phyloP scores from a whole-genome alignment of 2,113 vertebrate genomes.

The Poicephalus gulielmi region DNA sequence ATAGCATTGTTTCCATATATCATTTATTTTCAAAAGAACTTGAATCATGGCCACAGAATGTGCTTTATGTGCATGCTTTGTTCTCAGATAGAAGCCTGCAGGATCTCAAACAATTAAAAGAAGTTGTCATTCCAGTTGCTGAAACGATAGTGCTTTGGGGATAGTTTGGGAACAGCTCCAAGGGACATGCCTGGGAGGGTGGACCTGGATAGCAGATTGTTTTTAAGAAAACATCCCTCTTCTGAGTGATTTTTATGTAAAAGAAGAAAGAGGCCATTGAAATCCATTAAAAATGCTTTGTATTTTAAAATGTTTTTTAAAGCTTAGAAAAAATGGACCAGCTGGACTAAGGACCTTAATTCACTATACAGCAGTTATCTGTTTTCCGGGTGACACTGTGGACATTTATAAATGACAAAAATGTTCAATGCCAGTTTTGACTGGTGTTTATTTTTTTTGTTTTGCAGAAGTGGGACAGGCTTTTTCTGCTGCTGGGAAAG shows the following conservation, averaged over 20 bases:
- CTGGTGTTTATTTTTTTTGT: neutral
- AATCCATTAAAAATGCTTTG: conserved; percentile 46
- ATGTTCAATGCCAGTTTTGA: neutral
- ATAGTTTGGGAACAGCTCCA: conserved; percentile 53
- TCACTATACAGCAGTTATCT: conserved; percentile 12
- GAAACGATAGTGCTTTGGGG: conserved; percentile 6
- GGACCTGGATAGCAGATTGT: conserved; percentile 59
- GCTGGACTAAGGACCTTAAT: conserved; percentile 16
- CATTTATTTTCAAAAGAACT: conserved; percentile 65
- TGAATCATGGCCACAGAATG: conserved; percentile 51
- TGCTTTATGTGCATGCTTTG: conserved; percentile 30
- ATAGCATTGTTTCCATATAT: conserved; percentile 53
- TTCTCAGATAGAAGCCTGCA: conserved; percentile 64
- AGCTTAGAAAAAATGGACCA: conserved; percentile 15
- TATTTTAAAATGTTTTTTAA: conserved; percentile 46
- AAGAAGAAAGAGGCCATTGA: conserved; percentile 48
- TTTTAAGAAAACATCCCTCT: conserved; percentile 50
- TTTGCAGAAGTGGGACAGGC: neutral
- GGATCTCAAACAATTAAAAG: conserved; percentile 67
- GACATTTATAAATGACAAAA: conserved; percentile 28
- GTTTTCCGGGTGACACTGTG: conserved; percentile 10
- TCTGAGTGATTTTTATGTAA: conserved; percentile 31
- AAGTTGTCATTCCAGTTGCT: conserved; percentile 53
- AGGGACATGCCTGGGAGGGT: conserved; percentile 54
- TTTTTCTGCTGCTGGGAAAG: neutral